Conservation (phyloP, 2,113 vertebrate genomes). For the Bos indicus region DNA sequence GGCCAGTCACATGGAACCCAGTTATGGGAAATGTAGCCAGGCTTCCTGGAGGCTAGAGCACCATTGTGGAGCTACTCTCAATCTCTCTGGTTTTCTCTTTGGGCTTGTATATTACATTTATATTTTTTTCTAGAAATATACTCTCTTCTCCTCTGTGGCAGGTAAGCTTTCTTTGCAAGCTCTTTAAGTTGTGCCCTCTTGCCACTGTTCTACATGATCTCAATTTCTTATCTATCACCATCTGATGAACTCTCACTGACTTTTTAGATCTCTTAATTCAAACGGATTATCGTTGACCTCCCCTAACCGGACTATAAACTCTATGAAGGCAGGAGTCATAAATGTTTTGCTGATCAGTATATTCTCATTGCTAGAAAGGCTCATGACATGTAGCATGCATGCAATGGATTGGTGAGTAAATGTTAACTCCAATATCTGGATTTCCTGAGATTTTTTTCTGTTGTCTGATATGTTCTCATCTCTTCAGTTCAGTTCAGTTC, state of each 20-base stretch:
- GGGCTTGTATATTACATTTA: not conserved
- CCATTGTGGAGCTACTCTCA: not conserved
- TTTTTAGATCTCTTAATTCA: not conserved
- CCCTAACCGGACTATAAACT: not conserved
- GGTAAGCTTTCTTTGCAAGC: not conserved
- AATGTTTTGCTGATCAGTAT: not conserved
- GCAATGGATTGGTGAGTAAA: not conserved
- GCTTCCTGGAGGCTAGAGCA: not conserved
- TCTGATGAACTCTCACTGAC: not conserved
- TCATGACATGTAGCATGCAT: not conserved
- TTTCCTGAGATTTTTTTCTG: not conserved
- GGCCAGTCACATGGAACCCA: not conserved
- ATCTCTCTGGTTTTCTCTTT: not conserved
- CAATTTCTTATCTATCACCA: not conserved
- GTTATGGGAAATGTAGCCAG: not conserved
- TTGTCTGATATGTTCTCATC: not conserved
- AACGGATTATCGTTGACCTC: not conserved
- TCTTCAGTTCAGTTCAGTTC: not conserved
- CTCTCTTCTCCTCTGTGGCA: not conserved
- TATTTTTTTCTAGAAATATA: not conserved
- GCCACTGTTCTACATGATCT: not conserved
- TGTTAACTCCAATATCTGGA: not conserved
- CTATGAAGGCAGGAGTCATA: not conserved
- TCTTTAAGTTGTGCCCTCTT: not conserved
- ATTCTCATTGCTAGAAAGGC: not conserved